A percentile compares a stretch with the other conserved stretches of the same genome.
phyloP scores from a whole-genome alignment of 2,113 vertebrate species.

The Okapia johnstoni region DNA sequence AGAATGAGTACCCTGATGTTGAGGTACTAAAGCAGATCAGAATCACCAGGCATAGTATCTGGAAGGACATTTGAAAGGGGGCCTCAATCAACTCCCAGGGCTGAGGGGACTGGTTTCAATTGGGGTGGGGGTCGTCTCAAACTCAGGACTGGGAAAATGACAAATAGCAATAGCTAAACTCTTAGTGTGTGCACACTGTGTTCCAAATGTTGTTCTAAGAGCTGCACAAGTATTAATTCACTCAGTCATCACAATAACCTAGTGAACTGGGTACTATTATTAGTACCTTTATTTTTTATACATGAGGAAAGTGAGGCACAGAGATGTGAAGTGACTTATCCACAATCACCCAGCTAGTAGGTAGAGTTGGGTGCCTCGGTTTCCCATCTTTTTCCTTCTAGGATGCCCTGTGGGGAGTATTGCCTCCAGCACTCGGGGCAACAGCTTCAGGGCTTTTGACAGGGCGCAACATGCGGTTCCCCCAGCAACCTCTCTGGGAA shows the following conservation, averaged over 20 bases:
- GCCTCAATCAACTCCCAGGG: neutral
- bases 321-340: neutral
- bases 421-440: neutral
- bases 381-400: neutral
- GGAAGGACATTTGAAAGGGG: neutral
- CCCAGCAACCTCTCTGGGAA: slow-evolving; percentile 42
- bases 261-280: neutral
- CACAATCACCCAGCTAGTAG: neutral
- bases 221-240: neutral
- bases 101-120: neutral
- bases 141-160: neutral
- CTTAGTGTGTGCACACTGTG: neutral
- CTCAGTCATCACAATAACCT: slow-evolving; percentile 8
- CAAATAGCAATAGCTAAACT: neutral
- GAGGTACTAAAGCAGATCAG: slow-evolving; percentile 71
- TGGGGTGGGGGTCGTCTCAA: neutral
- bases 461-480: neutral
- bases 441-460: neutral
- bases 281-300: slow-evolving; percentile 33
- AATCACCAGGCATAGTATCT: slow-evolving; percentile 72
- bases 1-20: slow-evolving; percentile 27
- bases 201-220: neutral
- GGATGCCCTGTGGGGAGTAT: neutral
- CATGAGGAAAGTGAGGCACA: slow-evolving; percentile 22
- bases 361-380: neutral